These are phyloP conservation scores for Sebastes iracundus DNA, from an alignment of 2,797 vertebrate species.

Conservation along the genomic window DNA sequence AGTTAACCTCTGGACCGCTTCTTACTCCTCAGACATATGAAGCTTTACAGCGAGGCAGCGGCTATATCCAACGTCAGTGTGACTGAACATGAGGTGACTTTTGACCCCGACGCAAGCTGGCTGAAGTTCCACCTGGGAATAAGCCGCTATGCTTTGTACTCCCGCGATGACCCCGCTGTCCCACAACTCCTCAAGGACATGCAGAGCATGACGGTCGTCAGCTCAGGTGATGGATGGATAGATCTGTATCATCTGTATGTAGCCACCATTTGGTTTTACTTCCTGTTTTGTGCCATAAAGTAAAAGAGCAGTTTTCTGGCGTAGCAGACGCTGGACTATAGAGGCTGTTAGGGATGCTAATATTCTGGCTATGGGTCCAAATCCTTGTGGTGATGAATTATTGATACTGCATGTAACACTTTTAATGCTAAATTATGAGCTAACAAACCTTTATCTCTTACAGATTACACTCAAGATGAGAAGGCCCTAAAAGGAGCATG, in stretches of 20 bases:
- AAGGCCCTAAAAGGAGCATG: constrained; percentile 93
- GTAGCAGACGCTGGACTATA: not conserved
- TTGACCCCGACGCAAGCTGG: constrained; percentile 88
- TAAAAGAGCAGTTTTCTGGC: not conserved
- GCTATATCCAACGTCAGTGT: constrained; percentile 74
- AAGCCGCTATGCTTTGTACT: constrained; percentile 88
- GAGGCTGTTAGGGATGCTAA: not conserved
- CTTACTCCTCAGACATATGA: constrained; percentile 73
- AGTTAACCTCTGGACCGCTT: not conserved
- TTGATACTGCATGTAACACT: not conserved
- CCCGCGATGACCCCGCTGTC: constrained; percentile 80
- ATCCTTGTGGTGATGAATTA: not conserved
- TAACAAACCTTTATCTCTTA: constrained; percentile 32
- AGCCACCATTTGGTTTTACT: not conserved
- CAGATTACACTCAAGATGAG: constrained; percentile 97
- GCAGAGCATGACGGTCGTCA: constrained; percentile 77
- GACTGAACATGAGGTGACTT: constrained; percentile 69
- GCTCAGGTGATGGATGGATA: constrained; percentile 81
- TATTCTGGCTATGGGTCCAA: not conserved
- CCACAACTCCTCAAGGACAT: constrained; percentile 86
- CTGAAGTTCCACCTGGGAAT: constrained; percentile 94
- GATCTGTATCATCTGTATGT: not conserved
- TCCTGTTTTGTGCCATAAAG: not conserved
- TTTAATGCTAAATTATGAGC: not conserved
- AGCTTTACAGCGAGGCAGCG: constrained; percentile 72